Base-by-base conservation (phyloP, 2,888 invertebrate genomes). In the Mesorhabditis belari region DNA sequence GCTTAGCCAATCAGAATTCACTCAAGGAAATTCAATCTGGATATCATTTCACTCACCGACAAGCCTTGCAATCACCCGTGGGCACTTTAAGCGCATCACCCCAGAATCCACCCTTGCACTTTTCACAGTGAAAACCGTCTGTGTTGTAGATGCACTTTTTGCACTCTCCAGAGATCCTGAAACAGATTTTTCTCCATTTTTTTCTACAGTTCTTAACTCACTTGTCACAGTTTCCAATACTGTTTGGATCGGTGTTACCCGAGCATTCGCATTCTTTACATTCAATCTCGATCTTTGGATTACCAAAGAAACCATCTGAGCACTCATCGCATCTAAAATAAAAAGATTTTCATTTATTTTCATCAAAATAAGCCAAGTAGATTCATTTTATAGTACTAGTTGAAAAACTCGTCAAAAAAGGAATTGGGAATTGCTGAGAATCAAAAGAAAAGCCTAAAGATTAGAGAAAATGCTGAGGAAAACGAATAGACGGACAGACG, bases 121-220 rank as follows among this genome's bases (percentile, higher is more conserved):
- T 88, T 71, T 95, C 94, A 81, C 96, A 99, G 80, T 89, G 88
- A 50, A 87, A 85, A 0, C 96, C 96, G 50, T 88, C 91, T 0
- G 95, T 95, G 79, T 92, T 92, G 83, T 92, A 90, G 70, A 95
- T 91, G 82, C 98, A 98, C 83, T 95, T 95, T 52, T 92, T 84
- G 83, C 98, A 99, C 80, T 92, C 90, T 21, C 96, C 96, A 4
- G 90, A 90, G 1, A 89, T 57, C 28, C 68, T 70, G 58, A 60
- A 58, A 50, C 25, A 9, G 5, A 17, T 5, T 61, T n/a, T n/a
- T n/a, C n/a, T n/a, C n/a, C n/a, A n/a, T n/a, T n/a, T n/a, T n/a
- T 9, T 35, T 6, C 17, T 9, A 19, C 9, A 44, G 49, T 24
- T 6, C 19, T n/a, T 9, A 5, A 70, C 77, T 67, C 69, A 84